phyloP scores from a whole-genome alignment of 2,113 vertebrate species.

The Uropsilus gracilis region DNA sequence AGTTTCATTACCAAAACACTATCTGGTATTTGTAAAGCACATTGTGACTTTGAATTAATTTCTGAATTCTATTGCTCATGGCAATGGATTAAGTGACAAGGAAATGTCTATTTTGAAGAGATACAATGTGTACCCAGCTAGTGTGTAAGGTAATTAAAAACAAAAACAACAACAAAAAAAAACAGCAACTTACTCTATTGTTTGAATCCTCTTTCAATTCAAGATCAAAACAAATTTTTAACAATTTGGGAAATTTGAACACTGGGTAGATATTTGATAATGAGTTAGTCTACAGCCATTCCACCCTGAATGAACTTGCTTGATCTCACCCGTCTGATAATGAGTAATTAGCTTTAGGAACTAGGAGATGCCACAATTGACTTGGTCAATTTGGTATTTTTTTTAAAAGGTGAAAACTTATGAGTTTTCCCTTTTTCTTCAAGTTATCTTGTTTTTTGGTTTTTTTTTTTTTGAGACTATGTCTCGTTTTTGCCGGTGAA shows the following conservation, averaged over 20 bases:
- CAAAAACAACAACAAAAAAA: background rate
- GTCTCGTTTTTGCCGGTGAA: too few relatives aligned
- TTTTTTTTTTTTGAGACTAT: too few relatives aligned
- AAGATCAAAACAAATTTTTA: background rate
- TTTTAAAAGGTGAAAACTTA: background rate
- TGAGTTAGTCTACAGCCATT: too few relatives aligned
- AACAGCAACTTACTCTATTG: background rate
- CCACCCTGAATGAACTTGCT: too few relatives aligned
- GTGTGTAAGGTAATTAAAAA: background rate
- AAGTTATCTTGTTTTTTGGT: background rate
- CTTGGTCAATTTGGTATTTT: background rate
- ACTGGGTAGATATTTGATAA: background rate
- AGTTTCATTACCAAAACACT: constrained; percentile 6
- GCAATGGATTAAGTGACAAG: background rate
- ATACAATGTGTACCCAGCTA: background rate
- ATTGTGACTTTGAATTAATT: background rate
- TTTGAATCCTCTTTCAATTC: background rate
- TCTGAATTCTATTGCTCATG: background rate
- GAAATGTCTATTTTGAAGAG: background rate
- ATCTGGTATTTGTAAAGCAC: constrained; percentile 31
- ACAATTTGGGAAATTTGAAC: background rate
- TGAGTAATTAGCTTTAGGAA: constrained; percentile 10
- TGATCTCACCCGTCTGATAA: too few relatives aligned
- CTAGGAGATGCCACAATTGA: background rate
- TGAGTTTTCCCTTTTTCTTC: constrained; percentile 30